Evolutionary conservation across 2,113 vertebrate genomes (phyloP).

Genomic region (Zosterops pallidus): DNA sequence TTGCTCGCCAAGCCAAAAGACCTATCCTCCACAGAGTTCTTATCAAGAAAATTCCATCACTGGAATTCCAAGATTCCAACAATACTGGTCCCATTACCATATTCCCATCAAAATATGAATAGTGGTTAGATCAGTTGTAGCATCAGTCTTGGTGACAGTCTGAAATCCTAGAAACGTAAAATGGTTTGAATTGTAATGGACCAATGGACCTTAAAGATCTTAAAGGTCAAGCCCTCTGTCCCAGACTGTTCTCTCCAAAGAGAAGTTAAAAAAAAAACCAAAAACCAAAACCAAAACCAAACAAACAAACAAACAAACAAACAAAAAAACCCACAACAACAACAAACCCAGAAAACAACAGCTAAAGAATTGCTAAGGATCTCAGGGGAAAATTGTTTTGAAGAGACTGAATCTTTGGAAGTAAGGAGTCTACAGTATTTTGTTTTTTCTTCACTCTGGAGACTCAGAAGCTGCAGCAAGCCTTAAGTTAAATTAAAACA

Average conservation of each 20-base stretch:
- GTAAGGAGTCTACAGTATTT: background rate
- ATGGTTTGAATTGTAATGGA: background rate
- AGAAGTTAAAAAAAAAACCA: background rate
- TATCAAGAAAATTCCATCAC: background rate
- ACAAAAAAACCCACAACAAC: no score
- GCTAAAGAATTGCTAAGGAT: background rate
- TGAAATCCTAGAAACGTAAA: background rate
- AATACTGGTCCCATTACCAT: background rate
- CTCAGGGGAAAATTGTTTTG: background rate
- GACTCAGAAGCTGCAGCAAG: background rate
- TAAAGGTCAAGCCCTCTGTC: background rate
- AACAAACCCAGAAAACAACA: background rate
- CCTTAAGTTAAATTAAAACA: background rate
- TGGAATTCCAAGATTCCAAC: background rate
- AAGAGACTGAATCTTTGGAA: background rate
- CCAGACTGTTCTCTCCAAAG: background rate
- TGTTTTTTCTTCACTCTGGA: background rate
- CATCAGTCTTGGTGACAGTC: background rate
- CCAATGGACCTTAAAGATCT: background rate
- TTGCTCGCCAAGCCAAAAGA: background rate
- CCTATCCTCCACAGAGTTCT: background rate
- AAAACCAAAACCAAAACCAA: background rate
- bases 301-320: background rate
- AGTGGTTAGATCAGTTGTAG: background rate
- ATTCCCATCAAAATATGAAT: background rate